phyloP scores from a whole-genome alignment of 2,797 vertebrate genomes.

The Sebastes kiyomatsui region DNA sequence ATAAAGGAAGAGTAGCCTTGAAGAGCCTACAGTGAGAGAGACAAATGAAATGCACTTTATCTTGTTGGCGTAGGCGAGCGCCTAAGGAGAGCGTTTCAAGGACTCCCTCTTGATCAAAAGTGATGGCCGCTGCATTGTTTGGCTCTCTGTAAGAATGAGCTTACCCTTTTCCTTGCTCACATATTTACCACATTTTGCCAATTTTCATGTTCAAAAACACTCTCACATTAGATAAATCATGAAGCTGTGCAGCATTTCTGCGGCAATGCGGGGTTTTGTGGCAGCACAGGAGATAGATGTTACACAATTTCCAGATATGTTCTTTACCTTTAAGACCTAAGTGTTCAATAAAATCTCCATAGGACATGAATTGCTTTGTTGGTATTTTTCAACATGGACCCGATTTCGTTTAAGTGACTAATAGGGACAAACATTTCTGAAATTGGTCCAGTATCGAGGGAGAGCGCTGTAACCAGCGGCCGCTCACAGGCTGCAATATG shows the following conservation, averaged over 20 bases:
- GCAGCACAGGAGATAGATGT: background rate
- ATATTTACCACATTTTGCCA: background rate
- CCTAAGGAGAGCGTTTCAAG: conserved; percentile 53
- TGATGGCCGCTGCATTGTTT: conserved; percentile 4
- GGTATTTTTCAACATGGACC: too few relatives aligned
- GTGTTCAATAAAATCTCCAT: background rate
- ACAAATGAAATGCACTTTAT: conserved; percentile 55
- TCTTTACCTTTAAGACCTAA: background rate
- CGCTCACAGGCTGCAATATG: too few relatives aligned
- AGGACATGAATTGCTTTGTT: background rate
- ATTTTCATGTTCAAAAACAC: background rate
- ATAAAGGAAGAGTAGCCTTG: conserved; percentile 19
- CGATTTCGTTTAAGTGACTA: too few relatives aligned
- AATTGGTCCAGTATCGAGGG: too few relatives aligned
- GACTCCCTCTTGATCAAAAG: conserved; percentile 46
- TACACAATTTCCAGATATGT: background rate
- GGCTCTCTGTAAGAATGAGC: conserved; percentile 2
- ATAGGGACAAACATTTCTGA: too few relatives aligned
- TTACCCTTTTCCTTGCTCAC: background rate
- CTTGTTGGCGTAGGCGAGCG: conserved; percentile 10
- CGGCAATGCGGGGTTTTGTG: background rate
- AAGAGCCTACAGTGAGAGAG: conserved; percentile 24
- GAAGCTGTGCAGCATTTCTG: background rate
- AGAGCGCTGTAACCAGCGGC: too few relatives aligned
- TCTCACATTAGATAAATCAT: background rate